Percentiles rank a stretch among this genome's conserved stretches.
phyloP scores from a whole-genome alignment of 2,888 invertebrate species.

The Andrena marginata region DNA sequence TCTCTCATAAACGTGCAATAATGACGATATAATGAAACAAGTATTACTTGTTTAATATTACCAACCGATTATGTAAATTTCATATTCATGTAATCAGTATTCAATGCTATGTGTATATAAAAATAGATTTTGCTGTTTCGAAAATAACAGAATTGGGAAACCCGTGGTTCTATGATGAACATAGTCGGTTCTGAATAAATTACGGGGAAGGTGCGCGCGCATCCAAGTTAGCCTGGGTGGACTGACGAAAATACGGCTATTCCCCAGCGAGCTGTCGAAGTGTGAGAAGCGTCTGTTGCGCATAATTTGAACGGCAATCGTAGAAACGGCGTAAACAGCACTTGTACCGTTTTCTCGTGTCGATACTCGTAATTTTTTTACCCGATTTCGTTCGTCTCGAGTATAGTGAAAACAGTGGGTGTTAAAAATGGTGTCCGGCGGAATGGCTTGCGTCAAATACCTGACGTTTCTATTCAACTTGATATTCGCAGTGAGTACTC shows the following conservation, averaged over 20 bases:
- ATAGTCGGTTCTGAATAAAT: conserved; percentile 49
- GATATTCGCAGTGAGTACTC: conserved; percentile 89
- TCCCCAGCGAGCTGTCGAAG: conserved; percentile 66
- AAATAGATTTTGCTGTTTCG: background rate
- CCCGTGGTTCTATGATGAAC: conserved; percentile 23
- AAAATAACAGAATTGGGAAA: background rate
- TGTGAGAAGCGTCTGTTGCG: conserved; percentile 33
- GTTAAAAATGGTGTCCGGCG: conserved; percentile 90
- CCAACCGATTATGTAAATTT: background rate
- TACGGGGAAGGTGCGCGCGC: conserved; percentile 65
- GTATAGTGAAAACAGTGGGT: conserved; percentile 45
- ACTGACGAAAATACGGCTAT: conserved; percentile 68
- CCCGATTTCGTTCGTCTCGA: background rate
- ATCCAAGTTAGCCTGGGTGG: conserved; percentile 47
- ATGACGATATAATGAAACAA: too few relatives aligned
- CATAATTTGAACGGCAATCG: background rate
- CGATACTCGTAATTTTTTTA: conserved; percentile 14
- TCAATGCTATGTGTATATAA: background rate
- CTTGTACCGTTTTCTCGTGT: background rate
- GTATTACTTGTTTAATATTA: too few relatives aligned
- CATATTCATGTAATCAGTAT: too few relatives aligned
- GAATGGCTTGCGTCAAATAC: conserved; percentile 95
- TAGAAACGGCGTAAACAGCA: conserved; percentile 16
- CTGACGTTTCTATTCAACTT: conserved; percentile 94
- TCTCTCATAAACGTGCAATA: too few relatives aligned